Percentiles rank a stretch among this genome's conserved stretches.
Evolutionary conservation across 2,888 invertebrate species (phyloP).

Genomic region (Eudasyphora cyanicolor): DNA sequence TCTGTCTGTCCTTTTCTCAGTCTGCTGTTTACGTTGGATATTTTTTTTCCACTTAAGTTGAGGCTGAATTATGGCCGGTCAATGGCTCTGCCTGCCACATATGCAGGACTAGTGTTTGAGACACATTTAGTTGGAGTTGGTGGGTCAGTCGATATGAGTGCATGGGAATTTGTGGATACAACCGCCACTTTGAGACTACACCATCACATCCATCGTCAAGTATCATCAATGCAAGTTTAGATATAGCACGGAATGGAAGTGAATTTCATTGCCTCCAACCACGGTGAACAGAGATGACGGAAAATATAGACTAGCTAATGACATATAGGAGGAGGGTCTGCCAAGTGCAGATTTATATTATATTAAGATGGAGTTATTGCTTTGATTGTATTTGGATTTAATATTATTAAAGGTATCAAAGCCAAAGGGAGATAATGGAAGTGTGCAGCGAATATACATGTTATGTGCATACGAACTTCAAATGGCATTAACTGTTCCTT

Average conservation of each 20-base stretch:
- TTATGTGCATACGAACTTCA: too few relatives aligned
- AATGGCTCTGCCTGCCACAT: not conserved
- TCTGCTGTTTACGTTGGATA: not conserved
- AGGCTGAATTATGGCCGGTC: conserved; percentile 53
- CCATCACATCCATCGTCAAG: not conserved
- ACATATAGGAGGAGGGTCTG: not conserved
- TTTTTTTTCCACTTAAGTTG: conserved; percentile 53
- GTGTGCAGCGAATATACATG: too few relatives aligned
- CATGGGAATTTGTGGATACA: not conserved
- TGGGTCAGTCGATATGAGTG: not conserved
- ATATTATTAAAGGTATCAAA: too few relatives aligned
- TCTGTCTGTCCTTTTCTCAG: too few relatives aligned
- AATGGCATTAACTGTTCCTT: too few relatives aligned
- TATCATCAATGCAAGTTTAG: not conserved
- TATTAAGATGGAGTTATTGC: too few relatives aligned
- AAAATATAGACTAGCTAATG: not conserved
- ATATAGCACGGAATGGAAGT: not conserved
- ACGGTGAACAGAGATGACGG: not conserved
- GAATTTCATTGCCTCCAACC: not conserved
- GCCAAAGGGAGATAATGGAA: too few relatives aligned
- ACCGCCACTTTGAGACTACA: not conserved
- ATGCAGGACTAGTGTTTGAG: conserved; percentile 1
- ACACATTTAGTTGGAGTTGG: conserved; percentile 9
- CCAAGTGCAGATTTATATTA: not conserved
- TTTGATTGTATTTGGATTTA: too few relatives aligned